phyloP scores from a whole-genome alignment of 2,113 vertebrate species.

The Podarcis cretensis region DNA sequence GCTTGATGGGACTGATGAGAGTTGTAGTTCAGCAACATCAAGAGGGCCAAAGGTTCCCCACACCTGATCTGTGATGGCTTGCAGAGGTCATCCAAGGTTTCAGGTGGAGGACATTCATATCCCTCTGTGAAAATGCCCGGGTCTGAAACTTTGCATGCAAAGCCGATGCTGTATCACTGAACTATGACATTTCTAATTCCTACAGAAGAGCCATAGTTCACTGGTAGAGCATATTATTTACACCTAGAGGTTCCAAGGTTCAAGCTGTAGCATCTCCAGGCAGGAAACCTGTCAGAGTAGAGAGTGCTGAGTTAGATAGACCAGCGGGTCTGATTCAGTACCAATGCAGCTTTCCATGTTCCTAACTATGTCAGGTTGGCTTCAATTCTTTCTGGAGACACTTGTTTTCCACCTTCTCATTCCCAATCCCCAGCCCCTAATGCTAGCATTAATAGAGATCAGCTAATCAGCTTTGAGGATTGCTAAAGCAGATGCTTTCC shows the following conservation, averaged over 20 bases:
- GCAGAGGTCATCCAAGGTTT: no score
- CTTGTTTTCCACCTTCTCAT: not conserved
- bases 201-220: not conserved
- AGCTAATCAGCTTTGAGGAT: constrained; percentile 27
- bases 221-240: no score
- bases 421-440: not conserved
- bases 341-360: not conserved
- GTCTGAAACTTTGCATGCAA: not conserved
- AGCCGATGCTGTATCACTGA: no score
- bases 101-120: no score
- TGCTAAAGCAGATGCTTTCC: constrained; percentile 2
- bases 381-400: not conserved
- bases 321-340: not conserved
- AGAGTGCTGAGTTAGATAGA: no score
- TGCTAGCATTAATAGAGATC: not conserved
- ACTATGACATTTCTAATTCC: not conserved
- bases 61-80: no score
- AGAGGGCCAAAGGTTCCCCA: no score
- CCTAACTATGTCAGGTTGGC: not conserved
- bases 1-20: no score
- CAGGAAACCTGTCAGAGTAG: no score
- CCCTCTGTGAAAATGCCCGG: no score
- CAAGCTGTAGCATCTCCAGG: not conserved
- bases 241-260: not conserved
- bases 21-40: no score